These are phyloP conservation scores for Platichthys flesus DNA, from an alignment of 2,113 vertebrate genomes.

Conservation along the genomic window DNA sequence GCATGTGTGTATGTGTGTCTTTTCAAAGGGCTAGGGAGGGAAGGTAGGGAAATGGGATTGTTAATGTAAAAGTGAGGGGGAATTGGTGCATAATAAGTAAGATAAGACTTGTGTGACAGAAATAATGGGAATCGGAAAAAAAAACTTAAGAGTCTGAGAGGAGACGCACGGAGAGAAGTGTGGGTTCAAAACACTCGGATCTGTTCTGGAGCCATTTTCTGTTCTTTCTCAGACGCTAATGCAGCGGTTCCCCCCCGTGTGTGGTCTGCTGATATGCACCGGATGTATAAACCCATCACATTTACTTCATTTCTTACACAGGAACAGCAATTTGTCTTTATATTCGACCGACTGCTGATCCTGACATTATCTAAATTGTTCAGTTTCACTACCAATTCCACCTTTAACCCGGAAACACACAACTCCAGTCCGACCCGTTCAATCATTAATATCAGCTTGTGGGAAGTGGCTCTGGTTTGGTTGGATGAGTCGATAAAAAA, in stretches of 20 bases:
- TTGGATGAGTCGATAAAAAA: neutral
- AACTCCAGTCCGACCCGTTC: neutral
- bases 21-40: neutral
- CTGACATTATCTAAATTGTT: neutral
- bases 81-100: conserved; percentile 13
- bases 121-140: conserved; percentile 4
- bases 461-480: neutral
- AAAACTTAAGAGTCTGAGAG: neutral
- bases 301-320: no score
- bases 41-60: conserved; percentile 17
- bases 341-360: neutral
- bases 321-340: neutral
- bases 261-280: neutral
- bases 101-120: conserved; percentile 15
- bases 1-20: conserved; percentile 3
- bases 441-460: neutral
- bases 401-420: neutral
- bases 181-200: conserved; percentile 7
- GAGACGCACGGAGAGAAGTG: neutral
- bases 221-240: neutral
- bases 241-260: neutral
- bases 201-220: conserved; percentile 2
- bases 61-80: conserved; percentile 12
- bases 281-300: no score
- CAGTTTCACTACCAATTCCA: neutral